Percentiles rank a stretch among this genome's conserved stretches.
Evolutionary conservation across 1,140 invertebrate species (phyloP).

Genomic region (Megathymus violae): DNA sequence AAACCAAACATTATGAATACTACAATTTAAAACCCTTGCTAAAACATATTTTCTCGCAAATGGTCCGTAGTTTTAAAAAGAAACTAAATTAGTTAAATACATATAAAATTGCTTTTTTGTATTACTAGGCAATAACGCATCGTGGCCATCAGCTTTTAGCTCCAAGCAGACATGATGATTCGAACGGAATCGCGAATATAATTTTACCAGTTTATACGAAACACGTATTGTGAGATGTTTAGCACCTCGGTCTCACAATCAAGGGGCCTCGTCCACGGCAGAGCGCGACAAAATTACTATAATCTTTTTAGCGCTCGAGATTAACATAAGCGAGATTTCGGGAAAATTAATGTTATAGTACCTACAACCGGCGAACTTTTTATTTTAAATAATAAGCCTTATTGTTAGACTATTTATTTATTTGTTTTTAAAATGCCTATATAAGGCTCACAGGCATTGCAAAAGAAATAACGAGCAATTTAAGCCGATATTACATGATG

Average conservation of each 20-base stretch:
- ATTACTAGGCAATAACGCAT: constrained; percentile 4
- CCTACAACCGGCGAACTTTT: no score
- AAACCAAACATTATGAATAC: no score
- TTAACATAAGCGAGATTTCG: no score
- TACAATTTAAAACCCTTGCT: no score
- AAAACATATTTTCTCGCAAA: no score
- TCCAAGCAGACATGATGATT: constrained; percentile 1
- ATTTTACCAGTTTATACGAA: constrained; percentile 12
- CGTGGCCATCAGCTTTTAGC: constrained; percentile 7
- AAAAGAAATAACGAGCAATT: no score
- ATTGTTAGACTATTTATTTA: no score
- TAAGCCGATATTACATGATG: no score
- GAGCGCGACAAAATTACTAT: not conserved
- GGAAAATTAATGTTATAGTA: no score
- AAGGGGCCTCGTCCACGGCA: not conserved
- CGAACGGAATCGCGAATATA: constrained; percentile 8
- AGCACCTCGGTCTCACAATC: not conserved
- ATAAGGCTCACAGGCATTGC: no score
- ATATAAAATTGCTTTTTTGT: constrained; percentile 5
- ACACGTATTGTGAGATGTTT: not conserved
- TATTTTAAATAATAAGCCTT: no score
- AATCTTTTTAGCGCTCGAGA: not conserved
- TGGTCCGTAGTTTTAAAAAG: not conserved
- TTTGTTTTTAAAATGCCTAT: no score
- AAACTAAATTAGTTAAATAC: constrained; percentile 6